Base-by-base conservation (phyloP, 2,113 vertebrate species). In the Marmota monax region DNA sequence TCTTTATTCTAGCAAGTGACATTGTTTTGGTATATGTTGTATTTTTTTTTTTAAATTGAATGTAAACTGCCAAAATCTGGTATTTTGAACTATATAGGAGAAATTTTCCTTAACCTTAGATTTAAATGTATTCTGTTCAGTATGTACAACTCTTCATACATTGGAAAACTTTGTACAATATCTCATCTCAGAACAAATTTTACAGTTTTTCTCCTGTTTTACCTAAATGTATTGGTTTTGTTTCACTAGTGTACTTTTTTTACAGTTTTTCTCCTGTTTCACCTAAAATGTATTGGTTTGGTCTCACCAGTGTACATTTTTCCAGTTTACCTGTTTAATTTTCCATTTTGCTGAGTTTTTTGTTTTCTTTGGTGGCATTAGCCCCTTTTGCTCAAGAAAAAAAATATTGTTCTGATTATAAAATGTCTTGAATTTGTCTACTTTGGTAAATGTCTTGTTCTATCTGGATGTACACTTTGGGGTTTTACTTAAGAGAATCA, bases 331-430 rank as follows among this genome's bases (percentile, higher is more conserved):
- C 37, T 25, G 25, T 65, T 32, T 9, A 0, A 70, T 27, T 76
- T 14, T 67, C 25, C 20, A 39, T 92, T 67, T 85, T 94, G 70
- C 56, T 77, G 22, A n/a, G 65, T 70, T 90, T 73, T 32, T 73
- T 82, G 67, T 67, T 53, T 23, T 84, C 42, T 88, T n/a, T 79
- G 53, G 37, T 83, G 84, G 34, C 72, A 84, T 25, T 87, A 80
- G 65, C 25, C 73, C 48, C 72, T 92, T 97, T 96, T 79, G 70
- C 58, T 90, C 4, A 51, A 74, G 82, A 73, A 95, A 84, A 58
- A 51, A 51, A 56, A 37, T 5, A 67, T 34, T 37, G 65, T 87
- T 87, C 67, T 85, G 37, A 76, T 70, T 82, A 42, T 88, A 69
- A 85, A 82, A 67, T 70, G 10, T 42, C 27, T 73, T 82, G 22